These are phyloP conservation scores for Choristoneura rosaceana DNA, from an alignment of 2,888 invertebrate genomes.

Conservation along the genomic window DNA sequence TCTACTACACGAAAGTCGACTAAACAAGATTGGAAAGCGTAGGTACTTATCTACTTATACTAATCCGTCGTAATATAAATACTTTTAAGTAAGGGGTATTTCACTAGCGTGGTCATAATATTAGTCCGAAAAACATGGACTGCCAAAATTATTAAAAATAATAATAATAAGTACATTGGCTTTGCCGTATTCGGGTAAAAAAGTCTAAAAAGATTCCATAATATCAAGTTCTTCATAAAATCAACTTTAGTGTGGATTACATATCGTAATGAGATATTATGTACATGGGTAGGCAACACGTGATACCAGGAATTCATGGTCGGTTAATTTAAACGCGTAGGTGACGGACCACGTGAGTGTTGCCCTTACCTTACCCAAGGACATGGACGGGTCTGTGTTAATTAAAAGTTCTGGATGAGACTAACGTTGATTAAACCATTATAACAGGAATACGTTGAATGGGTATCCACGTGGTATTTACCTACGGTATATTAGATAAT, in stretches of 20 bases:
- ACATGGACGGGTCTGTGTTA: slow-evolving; percentile 26
- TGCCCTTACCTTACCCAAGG: slow-evolving; percentile 19
- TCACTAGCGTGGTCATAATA: no score
- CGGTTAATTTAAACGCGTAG: slow-evolving; percentile 21
- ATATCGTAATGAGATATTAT: not conserved
- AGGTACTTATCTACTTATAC: no score
- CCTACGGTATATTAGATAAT: no score
- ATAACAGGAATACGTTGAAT: slow-evolving; percentile 18
- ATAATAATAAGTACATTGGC: no score
- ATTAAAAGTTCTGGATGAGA: slow-evolving; percentile 38
- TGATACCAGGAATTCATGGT: slow-evolving; percentile 8
- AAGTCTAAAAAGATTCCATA: no score
- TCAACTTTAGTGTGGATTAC: not conserved
- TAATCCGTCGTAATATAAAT: no score
- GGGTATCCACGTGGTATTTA: not conserved
- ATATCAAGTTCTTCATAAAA: not conserved
- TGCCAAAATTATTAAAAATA: no score
- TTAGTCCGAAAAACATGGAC: no score
- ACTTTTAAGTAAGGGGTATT: no score
- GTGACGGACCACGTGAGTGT: slow-evolving; percentile 24
- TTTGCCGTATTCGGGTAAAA: no score
- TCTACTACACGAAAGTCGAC: no score
- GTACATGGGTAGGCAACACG: not conserved
- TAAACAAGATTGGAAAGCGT: no score
- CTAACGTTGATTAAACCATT: slow-evolving; percentile 28